Evolutionary conservation across 2,888 invertebrate species (phyloP).

Genomic region (Cerastoderma edule): DNA sequence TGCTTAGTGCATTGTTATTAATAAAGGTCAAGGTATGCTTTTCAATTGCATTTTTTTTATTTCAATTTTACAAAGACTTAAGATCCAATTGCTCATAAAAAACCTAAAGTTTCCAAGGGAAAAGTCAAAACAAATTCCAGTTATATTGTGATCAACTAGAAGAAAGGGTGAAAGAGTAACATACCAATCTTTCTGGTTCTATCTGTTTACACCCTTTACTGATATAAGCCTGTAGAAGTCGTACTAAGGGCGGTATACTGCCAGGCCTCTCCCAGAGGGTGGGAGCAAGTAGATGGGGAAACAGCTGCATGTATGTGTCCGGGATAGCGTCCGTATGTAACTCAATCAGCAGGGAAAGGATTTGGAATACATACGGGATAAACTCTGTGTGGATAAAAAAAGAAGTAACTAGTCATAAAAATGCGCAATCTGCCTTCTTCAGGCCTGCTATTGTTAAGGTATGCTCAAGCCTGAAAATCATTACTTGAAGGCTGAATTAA

Average conservation of each 20-base stretch:
- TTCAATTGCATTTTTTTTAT: too few relatives aligned
- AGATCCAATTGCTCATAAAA: too few relatives aligned
- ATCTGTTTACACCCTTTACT: conserved; percentile 89
- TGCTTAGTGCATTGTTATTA: too few relatives aligned
- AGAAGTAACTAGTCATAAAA: background rate
- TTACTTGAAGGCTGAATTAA: too few relatives aligned
- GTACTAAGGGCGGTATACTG: conserved; percentile 96
- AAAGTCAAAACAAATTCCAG: too few relatives aligned
- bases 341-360: conserved; percentile 95
- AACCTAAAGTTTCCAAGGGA: too few relatives aligned
- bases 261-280: conserved; percentile 96
- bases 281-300: conserved; percentile 95
- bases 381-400: conserved; percentile 88
- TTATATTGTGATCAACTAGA: too few relatives aligned
- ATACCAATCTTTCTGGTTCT: conserved; percentile 80
- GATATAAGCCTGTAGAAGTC: conserved; percentile 95
- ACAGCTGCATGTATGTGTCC: conserved; percentile 93
- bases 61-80: too few relatives aligned
- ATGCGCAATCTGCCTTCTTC: background rate
- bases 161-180: too few relatives aligned
- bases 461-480: too few relatives aligned
- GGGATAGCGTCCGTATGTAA: conserved; percentile 85
- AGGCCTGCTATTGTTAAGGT: too few relatives aligned
- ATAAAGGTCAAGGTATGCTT: too few relatives aligned
- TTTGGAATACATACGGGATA: conserved; percentile 99